These are phyloP conservation scores for Yasuhikotakia modesta DNA, from an alignment of 2,797 vertebrate species.

Conservation along the genomic window DNA sequence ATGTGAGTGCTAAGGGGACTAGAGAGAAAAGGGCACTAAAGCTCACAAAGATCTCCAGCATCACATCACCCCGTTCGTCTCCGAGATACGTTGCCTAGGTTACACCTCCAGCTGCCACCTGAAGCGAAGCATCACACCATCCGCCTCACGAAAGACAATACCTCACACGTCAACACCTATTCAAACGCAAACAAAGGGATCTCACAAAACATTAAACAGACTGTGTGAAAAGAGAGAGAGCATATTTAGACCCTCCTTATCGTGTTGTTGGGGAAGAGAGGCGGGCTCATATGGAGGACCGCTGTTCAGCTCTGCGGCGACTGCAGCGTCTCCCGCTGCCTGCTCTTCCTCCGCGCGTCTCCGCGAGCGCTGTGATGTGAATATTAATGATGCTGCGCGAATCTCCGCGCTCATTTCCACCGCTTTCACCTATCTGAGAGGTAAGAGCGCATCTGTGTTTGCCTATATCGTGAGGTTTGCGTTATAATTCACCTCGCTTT, in stretches of 20 bases:
- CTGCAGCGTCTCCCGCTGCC: constrained; percentile 43
- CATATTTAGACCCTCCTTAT: constrained; percentile 11
- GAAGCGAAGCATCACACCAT: constrained; percentile 73
- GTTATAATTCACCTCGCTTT: background rate
- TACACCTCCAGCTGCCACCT: constrained; percentile 81
- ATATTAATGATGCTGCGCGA: constrained; percentile 58
- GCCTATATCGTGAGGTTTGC: background rate
- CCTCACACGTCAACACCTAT: constrained; percentile 46
- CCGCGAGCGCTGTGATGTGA: constrained; percentile 55
- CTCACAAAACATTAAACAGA: constrained; percentile 17
- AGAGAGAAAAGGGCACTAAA: constrained; percentile 15
- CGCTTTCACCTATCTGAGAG: constrained; percentile 52
- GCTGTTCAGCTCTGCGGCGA: constrained; percentile 38
- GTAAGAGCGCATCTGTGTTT: constrained; percentile 51
- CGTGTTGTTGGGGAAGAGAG: constrained; percentile 30
- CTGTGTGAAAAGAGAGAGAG: constrained; percentile 8
- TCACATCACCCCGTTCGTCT: constrained; percentile 28
- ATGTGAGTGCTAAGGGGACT: background rate
- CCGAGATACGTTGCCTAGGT: constrained; percentile 74
- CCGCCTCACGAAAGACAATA: constrained; percentile 71
- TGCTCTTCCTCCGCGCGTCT: constrained; percentile 48
- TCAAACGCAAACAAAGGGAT: constrained; percentile 33
- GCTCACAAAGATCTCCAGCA: constrained; percentile 7
- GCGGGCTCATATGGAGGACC: constrained; percentile 39
- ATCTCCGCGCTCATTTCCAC: constrained; percentile 50